A percentile compares a stretch with the other conserved stretches of the same genome.
Conservation (phyloP, 2,797 vertebrate genomes). For the Leucoraja ocellata region DNA sequence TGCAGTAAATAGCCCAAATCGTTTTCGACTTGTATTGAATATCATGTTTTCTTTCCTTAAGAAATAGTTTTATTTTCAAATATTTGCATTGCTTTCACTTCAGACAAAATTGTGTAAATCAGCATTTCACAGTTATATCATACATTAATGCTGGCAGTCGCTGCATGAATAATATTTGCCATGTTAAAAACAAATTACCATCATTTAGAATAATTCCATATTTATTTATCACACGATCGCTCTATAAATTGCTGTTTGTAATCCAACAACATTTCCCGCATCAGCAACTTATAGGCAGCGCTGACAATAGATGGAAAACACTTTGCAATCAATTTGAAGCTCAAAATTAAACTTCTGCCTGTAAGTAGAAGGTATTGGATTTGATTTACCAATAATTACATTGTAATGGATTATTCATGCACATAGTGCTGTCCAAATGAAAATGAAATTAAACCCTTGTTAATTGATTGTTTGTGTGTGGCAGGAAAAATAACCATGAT, state of each 20-base stretch:
- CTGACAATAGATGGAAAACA: neutral
- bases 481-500: neutral
- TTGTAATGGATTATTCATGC: constrained; percentile 25
- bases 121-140: constrained; percentile 16
- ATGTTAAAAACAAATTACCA: neutral
- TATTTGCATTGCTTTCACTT: neutral
- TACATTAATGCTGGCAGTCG: neutral
- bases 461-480: neutral
- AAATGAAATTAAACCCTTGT: neutral
- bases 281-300: neutral
- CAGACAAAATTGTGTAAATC: constrained; percentile 2
- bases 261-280: neutral
- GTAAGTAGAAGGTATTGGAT: neutral
- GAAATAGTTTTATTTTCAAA: neutral
- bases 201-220: constrained; percentile 23
- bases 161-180: neutral
- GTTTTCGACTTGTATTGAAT: neutral
- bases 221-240: neutral
- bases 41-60: neutral
- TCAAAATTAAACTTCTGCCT: constrained; percentile 26
- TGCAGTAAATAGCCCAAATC: neutral
- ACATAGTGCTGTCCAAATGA: neutral
- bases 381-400: constrained; percentile 9
- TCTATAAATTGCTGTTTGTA: neutral
- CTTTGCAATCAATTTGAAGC: constrained; percentile 16